Conservation (phyloP, 2,888 invertebrate genomes). For the Acanthoscelides obtectus region DNA sequence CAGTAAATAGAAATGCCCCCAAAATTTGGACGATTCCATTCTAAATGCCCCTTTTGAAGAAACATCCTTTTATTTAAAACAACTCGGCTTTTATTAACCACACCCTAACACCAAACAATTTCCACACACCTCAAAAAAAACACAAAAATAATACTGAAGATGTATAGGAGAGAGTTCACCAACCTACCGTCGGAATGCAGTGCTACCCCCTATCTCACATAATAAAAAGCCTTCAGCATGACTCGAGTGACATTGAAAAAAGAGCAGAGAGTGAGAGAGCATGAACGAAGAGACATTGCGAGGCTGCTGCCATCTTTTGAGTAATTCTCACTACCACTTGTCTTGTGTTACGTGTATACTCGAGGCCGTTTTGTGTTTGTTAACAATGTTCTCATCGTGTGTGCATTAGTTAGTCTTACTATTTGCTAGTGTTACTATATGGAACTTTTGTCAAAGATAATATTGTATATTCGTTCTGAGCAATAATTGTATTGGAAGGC, state of each 20-base stretch:
- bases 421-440: slow-evolving; percentile 15
- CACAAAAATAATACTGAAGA: not conserved
- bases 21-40: not conserved
- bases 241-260: slow-evolving; percentile 31
- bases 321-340: slow-evolving; percentile 22
- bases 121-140: not conserved
- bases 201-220: not conserved
- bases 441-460: slow-evolving; percentile 13
- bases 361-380: not conserved
- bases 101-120: not conserved
- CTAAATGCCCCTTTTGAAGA: not conserved
- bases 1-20: no score
- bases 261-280: not conserved
- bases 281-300: slow-evolving; percentile 24
- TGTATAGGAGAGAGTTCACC: not conserved
- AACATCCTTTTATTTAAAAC: not conserved
- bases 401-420: slow-evolving; percentile 20
- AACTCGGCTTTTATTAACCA: not conserved
- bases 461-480: no score
- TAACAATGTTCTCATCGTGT: slow-evolving; percentile 13
- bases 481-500: not conserved
- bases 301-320: slow-evolving; percentile 41
- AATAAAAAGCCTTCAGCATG: slow-evolving; percentile 30
- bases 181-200: not conserved
- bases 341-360: slow-evolving; percentile 2